Conservation (phyloP, 2,797 vertebrate genomes). For the Phoxinus dragarum region DNA sequence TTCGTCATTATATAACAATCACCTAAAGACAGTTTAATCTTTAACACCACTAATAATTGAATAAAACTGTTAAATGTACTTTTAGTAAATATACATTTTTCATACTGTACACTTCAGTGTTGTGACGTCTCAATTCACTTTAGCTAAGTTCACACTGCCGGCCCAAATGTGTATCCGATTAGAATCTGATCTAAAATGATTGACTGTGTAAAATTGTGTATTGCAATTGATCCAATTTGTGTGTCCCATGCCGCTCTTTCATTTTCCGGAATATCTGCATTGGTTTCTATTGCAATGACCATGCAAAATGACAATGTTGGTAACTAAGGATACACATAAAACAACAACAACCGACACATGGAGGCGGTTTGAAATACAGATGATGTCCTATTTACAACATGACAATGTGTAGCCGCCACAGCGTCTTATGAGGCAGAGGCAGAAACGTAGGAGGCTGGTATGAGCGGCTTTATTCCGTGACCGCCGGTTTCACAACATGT, state of each 20-base stretch:
- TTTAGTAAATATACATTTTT: neutral
- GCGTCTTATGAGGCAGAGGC: no score
- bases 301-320: no score
- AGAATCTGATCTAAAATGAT: neutral
- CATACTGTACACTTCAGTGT: neutral
- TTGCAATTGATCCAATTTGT: neutral
- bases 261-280: neutral
- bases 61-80: neutral
- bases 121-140: neutral
- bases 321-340: neutral
- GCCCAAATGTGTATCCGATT: neutral
- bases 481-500: neutral
- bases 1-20: neutral
- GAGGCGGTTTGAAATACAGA: no score
- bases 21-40: neutral
- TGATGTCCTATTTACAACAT: no score
- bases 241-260: neutral
- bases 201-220: neutral
- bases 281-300: no score
- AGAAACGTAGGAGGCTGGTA: no score
- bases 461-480: neutral
- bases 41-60: neutral
- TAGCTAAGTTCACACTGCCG: neutral
- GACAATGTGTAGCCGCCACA: no score
- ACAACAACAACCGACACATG: neutral